phyloP scores from a whole-genome alignment of 2,888 invertebrate species.

The Octodonta nipae region DNA sequence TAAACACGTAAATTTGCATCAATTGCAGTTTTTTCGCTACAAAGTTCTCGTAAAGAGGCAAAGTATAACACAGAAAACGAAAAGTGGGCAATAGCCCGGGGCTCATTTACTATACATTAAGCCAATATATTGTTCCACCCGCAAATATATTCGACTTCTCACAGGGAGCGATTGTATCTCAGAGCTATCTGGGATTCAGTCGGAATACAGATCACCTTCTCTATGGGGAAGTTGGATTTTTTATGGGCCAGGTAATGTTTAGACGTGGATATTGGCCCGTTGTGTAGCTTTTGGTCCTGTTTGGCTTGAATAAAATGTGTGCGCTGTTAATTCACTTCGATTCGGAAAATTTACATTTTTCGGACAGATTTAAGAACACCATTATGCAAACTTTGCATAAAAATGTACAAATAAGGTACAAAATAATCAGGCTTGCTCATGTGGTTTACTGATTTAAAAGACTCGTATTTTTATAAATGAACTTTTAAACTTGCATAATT shows the following conservation, averaged over 20 bases:
- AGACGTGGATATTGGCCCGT: constrained; percentile 31
- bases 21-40: too few relatives aligned
- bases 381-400: constrained; percentile 9
- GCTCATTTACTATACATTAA: constrained; percentile 29
- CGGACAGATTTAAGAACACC: constrained; percentile 11
- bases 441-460: too few relatives aligned
- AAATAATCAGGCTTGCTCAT: too few relatives aligned
- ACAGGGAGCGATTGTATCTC: constrained; percentile 29
- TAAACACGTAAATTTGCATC: too few relatives aligned
- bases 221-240: constrained; percentile 28
- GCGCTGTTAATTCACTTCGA: constrained; percentile 13
- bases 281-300: too few relatives aligned
- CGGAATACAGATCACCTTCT: constrained; percentile 31
- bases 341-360: constrained; percentile 15
- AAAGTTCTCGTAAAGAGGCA: constrained; percentile 7
- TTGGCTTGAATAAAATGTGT: constrained; percentile 14
- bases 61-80: constrained; percentile 9
- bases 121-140: constrained; percentile 30
- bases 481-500: too few relatives aligned
- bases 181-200: constrained; percentile 28
- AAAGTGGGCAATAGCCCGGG: constrained; percentile 18
- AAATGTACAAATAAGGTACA: constrained; percentile 13
- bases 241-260: constrained; percentile 33
- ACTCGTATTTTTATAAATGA: too few relatives aligned
- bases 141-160: constrained; percentile 30